These are phyloP conservation scores for Eulemur mongoz DNA, from an alignment of 2,797 vertebrate genomes.

Conservation along the genomic window DNA sequence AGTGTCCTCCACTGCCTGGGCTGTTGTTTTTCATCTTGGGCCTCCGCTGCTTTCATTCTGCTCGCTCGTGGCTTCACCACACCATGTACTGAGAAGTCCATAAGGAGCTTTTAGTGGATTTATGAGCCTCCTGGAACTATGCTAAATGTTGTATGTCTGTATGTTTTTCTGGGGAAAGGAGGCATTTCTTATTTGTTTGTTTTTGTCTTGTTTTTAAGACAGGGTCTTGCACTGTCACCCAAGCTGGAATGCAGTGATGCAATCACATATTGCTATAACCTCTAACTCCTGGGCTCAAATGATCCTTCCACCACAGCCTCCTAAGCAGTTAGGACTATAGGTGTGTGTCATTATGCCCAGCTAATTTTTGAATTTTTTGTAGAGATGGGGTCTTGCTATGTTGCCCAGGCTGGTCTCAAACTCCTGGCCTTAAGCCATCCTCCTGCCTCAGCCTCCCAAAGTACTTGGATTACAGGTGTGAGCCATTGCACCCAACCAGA, in stretches of 20 bases:
- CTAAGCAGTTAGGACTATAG: background rate
- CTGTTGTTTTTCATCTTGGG: background rate
- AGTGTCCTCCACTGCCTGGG: background rate
- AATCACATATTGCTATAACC: background rate
- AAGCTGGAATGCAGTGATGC: background rate
- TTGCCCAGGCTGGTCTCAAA: background rate
- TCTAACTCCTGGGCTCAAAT: background rate
- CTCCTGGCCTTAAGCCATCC: background rate
- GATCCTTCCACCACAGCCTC: background rate
- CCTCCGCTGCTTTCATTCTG: too few relatives aligned
- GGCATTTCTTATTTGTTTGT: background rate
- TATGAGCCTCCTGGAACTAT: too few relatives aligned
- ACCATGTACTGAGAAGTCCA: background rate
- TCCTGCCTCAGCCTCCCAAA: background rate
- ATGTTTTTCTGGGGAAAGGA: background rate
- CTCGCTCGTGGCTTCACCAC: background rate
- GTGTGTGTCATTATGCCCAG: background rate
- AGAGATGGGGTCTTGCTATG: background rate
- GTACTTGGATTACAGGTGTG: background rate
- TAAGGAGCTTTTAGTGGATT: background rate
- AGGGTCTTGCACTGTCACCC: background rate
- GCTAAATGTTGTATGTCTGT: rapidly evolving
- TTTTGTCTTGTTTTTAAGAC: background rate
- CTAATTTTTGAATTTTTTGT: background rate
- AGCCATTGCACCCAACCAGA: background rate